Percentiles rank a stretch among this genome's conserved stretches.
Evolutionary conservation across 2,797 vertebrate genomes (phyloP).

Genomic region (Anas capensis): DNA sequence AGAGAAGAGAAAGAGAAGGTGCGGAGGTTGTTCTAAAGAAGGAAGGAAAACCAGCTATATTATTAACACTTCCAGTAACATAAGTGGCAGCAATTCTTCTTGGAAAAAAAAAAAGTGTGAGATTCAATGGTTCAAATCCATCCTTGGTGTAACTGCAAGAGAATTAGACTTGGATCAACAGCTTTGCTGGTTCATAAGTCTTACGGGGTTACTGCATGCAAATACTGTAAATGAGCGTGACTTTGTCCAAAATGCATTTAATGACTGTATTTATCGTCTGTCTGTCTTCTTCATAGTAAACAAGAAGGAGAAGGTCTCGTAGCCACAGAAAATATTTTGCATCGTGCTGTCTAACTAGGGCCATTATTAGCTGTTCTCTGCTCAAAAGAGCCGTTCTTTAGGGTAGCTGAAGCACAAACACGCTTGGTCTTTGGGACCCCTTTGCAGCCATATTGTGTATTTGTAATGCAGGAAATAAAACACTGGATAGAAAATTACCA

Average conservation of each 20-base stretch:
- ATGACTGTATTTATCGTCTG: slow-evolving; percentile 8
- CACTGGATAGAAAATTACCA: background rate
- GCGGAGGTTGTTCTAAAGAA: background rate
- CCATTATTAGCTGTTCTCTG: slow-evolving; percentile 1
- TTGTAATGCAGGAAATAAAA: background rate
- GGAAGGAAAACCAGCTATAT: background rate
- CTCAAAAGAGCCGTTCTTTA: background rate
- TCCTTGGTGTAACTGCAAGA: background rate
- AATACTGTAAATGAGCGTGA: background rate
- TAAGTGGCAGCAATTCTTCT: background rate
- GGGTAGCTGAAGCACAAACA: background rate
- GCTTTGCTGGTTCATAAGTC: background rate
- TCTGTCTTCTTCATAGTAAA: background rate
- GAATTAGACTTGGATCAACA: background rate
- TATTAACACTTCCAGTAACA: background rate
- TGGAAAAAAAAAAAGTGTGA: background rate
- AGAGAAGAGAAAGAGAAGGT: background rate
- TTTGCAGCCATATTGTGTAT: accelerated
- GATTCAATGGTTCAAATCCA: background rate
- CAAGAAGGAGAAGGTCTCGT: slow-evolving; percentile 10
- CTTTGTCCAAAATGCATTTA: slow-evolving; percentile 36
- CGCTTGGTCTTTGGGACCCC: background rate
- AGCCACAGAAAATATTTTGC: slow-evolving; percentile 45
- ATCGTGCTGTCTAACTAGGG: background rate
- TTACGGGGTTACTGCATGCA: background rate